Base-by-base conservation (phyloP, 1,140 invertebrate species). In the Aphidius ervi region DNA sequence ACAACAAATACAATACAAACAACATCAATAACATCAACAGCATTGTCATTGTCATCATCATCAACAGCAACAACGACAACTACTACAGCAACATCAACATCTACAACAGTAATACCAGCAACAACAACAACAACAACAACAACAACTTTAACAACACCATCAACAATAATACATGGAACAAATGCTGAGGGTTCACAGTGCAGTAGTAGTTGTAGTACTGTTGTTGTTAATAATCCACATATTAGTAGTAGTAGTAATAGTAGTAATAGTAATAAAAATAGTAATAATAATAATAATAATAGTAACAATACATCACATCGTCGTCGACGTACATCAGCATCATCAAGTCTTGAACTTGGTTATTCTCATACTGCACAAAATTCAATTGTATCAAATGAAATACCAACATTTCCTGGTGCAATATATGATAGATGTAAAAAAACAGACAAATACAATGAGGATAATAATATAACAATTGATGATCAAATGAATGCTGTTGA, bases 311-410 rank as follows among this genome's bases (percentile, higher is more conserved):
- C 76, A 39, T 68, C 82, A 41, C 61, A 59, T 31, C 82, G 85
- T 65, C 73, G 71, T 20, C 69, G 72, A 47, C 82, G 83, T 71
- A 79, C 82, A 58, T 90, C 86, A 20, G 88, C 88, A 23, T 87
- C 84, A 9, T 90, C 88, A 56, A 91, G 89, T 68, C 77, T 91
- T 65, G 89, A 92, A 76, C 74, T 91, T 48, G 88, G 89, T 41
- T 92, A 88, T 66, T 91, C 88, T 61, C 90, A 92, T 69, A 92
- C 90, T 3, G 88, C 90, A 8, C 89, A 93, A 76, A 91, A 92
- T 73, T 92, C 89, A 2, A 82, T 87, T 20, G 70, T 91, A 40
- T 79, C 77, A 10, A 68, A 74, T 0, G 79, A 82, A 57, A 71
- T 75, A 16, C 67, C 73, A 6, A 77, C 73, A 55, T 82, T 78